Evolutionary conservation across 1,140 invertebrate genomes (phyloP).

Genomic region (Aphaenogaster ashmeadi): DNA sequence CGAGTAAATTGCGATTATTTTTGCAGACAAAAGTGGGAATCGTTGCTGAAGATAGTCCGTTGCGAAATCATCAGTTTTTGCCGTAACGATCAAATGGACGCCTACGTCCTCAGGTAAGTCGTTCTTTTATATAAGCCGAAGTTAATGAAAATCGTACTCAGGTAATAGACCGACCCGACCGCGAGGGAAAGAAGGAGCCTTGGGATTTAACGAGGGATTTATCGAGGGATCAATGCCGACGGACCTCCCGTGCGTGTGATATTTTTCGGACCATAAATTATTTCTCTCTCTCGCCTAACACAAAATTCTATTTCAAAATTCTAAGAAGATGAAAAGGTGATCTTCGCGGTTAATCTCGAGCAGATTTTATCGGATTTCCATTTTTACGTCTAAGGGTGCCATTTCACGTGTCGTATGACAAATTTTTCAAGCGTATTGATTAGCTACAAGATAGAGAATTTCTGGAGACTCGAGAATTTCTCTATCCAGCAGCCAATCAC

Average conservation of each 20-base stretch:
- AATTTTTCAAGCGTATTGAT: too few relatives aligned
- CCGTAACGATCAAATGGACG: constrained; percentile 96
- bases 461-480: too few relatives aligned
- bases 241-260: neutral
- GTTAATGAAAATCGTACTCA: neutral
- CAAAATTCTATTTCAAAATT: neutral
- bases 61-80: constrained; percentile 98
- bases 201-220: neutral
- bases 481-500: too few relatives aligned
- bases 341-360: neutral
- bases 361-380: neutral
- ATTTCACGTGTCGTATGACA: too few relatives aligned
- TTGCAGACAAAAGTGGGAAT: constrained; percentile 95
- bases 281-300: too few relatives aligned
- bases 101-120: constrained; percentile 97
- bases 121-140: neutral
- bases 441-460: too few relatives aligned
- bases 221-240: neutral
- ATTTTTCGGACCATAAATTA: neutral
- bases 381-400: neutral
- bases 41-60: constrained; percentile 95
- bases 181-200: neutral
- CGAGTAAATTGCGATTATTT: constrained; percentile 73
- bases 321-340: neutral
- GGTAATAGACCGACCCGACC: neutral